Evolutionary conservation across 2,797 vertebrate species (phyloP).

Genomic region (Mustela erminea): DNA sequence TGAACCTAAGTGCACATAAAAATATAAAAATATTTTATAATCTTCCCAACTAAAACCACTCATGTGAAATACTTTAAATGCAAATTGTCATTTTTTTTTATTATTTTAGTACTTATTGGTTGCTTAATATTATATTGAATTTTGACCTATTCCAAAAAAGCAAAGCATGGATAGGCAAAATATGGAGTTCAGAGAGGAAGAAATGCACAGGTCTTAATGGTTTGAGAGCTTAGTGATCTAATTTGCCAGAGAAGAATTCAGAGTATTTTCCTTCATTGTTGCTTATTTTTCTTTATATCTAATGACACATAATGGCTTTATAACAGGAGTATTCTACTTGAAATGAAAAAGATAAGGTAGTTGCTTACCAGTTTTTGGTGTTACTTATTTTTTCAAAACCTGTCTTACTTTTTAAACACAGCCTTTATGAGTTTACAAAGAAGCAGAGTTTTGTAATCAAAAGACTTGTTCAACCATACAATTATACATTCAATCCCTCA

Average conservation of each 20-base stretch:
- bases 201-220: not conserved
- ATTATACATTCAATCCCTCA: not conserved
- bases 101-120: not conserved
- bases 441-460: not conserved
- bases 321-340: not conserved
- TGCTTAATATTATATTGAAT: not conserved
- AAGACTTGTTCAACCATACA: not conserved
- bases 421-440: not conserved
- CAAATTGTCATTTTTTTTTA: not conserved
- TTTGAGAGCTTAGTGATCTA: not conserved
- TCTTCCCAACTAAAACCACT: not conserved
- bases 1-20: not conserved
- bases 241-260: not conserved
- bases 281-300: slow-evolving; percentile 10
- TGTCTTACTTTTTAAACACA: not conserved
- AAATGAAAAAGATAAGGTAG: not conserved
- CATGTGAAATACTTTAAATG: not conserved
- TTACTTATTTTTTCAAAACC: not conserved
- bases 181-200: not conserved
- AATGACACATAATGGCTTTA: not conserved
- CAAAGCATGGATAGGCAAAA: not conserved
- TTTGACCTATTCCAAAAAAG: slow-evolving; percentile 12
- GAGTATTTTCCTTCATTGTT: not conserved
- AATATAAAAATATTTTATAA: slow-evolving; percentile 8
- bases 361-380: not conserved